Evolutionary conservation across 2,888 invertebrate species (phyloP).

Genomic region (Drosophila niveifrons): DNA sequence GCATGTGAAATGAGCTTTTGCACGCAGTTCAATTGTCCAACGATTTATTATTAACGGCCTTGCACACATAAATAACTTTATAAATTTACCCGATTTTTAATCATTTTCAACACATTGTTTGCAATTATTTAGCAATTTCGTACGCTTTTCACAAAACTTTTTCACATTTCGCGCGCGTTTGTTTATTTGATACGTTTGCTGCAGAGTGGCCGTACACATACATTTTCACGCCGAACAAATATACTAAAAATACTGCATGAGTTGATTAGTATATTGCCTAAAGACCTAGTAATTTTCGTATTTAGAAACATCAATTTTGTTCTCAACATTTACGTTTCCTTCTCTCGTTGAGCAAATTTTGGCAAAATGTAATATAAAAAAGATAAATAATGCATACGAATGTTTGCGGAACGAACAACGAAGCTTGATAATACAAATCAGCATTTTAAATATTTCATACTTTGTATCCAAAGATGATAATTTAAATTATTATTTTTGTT

Average conservation of each 20-base stretch:
- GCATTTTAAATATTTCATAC: no score
- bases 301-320: no score
- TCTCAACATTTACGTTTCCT: no score
- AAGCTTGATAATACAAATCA: no score
- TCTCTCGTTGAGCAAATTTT: no score
- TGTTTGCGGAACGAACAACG: no score
- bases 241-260: neutral
- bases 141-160: neutral
- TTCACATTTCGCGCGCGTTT: neutral
- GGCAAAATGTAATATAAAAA: no score
- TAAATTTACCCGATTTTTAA: neutral
- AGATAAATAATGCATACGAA: no score
- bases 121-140: neutral
- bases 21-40: neutral
- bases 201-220: neutral
- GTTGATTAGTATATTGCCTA: no score
- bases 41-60: neutral
- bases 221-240: neutral
- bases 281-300: no score
- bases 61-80: neutral
- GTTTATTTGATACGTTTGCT: neutral
- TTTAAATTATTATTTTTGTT: no score
- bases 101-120: neutral
- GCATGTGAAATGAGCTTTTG: constrained; percentile 33
- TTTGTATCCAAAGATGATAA: no score